Base-by-base conservation (phyloP, 2,888 invertebrate genomes). In the Philonicus albiceps region DNA sequence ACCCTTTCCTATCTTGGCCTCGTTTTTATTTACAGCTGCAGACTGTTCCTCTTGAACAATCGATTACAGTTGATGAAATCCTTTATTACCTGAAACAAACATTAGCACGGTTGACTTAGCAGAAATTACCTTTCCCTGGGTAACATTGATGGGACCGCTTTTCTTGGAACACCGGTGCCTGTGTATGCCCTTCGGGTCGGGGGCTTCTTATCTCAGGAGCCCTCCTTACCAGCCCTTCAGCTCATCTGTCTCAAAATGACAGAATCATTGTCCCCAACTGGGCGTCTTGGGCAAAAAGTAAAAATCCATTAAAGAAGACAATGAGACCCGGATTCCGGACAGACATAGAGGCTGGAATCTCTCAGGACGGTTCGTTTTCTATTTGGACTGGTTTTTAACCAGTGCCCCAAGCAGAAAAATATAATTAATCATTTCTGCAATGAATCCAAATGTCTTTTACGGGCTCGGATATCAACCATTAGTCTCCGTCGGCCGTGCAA, bases 381-480 rank as follows among this genome's bases (percentile, higher is more conserved):
- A 30, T 31, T 37, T 64, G 83, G 72, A 83, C 34, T n/a, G n/a
- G 64, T 83, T 55, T 49, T 64, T 37, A 64, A 64, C 27, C 64
- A 64, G 11, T 64, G 27, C 27, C 64, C 64, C 27, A 7, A 22
- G 22, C 22, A 19, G 37, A 37, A 22, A 34, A 34, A 83, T n/a
- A 74, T 81, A 87, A 87, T 87, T 87, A 87, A 87, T 87, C 87
- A 87, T 81, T 87, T 83, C 64, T 81, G 75, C 86, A 86, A 86
- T 86, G 85, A 86, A 87, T 87, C 86, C 72, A 55, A 76, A 87
- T 75, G 80, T 72, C 75, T 43, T 86, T 86, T 64, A 55, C 22
- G 13, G 19, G 37, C 40, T 83, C 83, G 83, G 55, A 78, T 37
- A 87, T 86, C 76, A 75, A 86, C 83, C 87, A 87, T 87, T 87